These are phyloP conservation scores for Sturnus vulgaris DNA, from an alignment of 2,113 vertebrate genomes.

Conservation along the genomic window DNA sequence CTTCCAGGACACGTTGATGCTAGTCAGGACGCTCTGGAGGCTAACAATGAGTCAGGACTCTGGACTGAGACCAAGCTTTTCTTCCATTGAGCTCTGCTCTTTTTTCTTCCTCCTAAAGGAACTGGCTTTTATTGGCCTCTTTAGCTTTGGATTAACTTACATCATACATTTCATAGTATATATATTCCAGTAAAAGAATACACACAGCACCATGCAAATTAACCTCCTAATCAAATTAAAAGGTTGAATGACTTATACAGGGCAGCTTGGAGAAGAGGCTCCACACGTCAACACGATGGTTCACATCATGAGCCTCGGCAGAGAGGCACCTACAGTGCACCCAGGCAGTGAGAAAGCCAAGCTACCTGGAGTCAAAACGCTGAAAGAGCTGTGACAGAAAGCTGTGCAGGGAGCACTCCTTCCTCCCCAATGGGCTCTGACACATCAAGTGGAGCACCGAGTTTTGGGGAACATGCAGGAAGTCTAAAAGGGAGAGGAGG, in stretches of 20 bases:
- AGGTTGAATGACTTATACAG: slow-evolving; percentile 38
- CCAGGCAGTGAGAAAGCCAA: slow-evolving; percentile 6
- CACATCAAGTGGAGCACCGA: not conserved
- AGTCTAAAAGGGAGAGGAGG: not conserved
- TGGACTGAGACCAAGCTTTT: slow-evolving; percentile 69
- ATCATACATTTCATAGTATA: slow-evolving; percentile 68
- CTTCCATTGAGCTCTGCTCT: slow-evolving; percentile 62
- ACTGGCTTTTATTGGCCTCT: slow-evolving; percentile 69
- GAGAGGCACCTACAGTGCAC: not conserved
- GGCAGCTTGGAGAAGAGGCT: slow-evolving; percentile 13
- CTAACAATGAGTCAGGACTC: slow-evolving; percentile 73
- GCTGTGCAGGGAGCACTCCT: not conserved
- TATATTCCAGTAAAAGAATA: slow-evolving; percentile 64
- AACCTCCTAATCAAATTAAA: slow-evolving; percentile 68
- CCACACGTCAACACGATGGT: not conserved
- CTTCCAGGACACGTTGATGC: slow-evolving; percentile 69
- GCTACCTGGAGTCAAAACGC: not conserved
- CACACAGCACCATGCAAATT: slow-evolving; percentile 43
- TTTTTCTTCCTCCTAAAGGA: slow-evolving; percentile 54
- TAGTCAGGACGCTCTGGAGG: slow-evolving; percentile 65
- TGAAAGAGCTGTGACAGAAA: not conserved
- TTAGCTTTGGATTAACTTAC: slow-evolving; percentile 72
- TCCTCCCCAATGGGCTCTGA: not conserved
- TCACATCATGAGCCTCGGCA: not conserved
- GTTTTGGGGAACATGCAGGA: not conserved